Evolutionary conservation across 2,113 vertebrate species (phyloP).

Genomic region (Cynoglossus semilaevis): DNA sequence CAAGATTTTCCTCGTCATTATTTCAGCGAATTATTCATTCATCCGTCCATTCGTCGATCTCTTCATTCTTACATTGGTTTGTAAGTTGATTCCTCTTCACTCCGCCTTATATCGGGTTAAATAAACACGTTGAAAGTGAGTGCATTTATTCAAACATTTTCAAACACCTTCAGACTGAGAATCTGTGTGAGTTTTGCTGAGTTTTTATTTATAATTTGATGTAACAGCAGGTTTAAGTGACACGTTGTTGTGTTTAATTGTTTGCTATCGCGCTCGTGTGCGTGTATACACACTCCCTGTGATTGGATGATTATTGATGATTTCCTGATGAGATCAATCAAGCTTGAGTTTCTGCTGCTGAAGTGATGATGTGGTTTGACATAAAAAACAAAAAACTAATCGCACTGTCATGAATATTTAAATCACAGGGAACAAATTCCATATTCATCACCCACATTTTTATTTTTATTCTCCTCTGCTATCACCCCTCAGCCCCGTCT

Average conservation of each 20-base stretch:
- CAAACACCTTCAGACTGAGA: too few relatives aligned
- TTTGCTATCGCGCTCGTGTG: slow-evolving; percentile 28
- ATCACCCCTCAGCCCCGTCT: slow-evolving; percentile 28
- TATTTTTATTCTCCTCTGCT: slow-evolving; percentile 27
- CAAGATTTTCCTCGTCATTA: too few relatives aligned
- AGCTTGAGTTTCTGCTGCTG: slow-evolving; percentile 63
- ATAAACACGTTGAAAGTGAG: too few relatives aligned
- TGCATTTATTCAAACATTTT: too few relatives aligned
- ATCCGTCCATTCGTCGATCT: too few relatives aligned
- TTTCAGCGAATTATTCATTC: too few relatives aligned
- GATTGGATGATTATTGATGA: slow-evolving; percentile 79
- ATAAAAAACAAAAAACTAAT: slow-evolving; percentile 68
- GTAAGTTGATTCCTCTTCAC: too few relatives aligned
- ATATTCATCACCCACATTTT: slow-evolving; percentile 72
- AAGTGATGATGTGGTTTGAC: slow-evolving; percentile 65
- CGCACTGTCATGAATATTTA: slow-evolving; percentile 76
- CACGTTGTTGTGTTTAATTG: slow-evolving; percentile 61
- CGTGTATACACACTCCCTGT: slow-evolving; percentile 17
- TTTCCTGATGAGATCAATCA: slow-evolving; percentile 80
- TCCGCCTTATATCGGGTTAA: too few relatives aligned
- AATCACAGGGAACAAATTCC: slow-evolving; percentile 64
- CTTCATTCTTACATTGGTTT: too few relatives aligned
- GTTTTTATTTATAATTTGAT: slow-evolving; percentile 30
- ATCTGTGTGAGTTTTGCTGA: too few relatives aligned
- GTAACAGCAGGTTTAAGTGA: slow-evolving; percentile 61